Base-by-base conservation (phyloP, 1,140 invertebrate genomes). In the Platorchestia sp. region DNA sequence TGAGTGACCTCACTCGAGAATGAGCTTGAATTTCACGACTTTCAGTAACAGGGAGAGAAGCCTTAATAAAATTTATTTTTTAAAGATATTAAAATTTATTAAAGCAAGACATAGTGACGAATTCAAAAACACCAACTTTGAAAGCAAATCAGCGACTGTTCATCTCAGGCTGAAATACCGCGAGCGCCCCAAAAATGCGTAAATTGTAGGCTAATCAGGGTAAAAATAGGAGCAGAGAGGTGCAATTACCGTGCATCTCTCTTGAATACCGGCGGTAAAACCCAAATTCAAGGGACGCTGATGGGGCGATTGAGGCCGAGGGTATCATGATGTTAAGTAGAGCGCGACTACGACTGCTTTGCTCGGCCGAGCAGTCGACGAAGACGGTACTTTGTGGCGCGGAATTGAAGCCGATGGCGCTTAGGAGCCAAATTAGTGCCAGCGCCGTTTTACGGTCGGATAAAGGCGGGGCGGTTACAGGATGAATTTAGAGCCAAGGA, bases 401-500 rank as follows among this genome's bases (percentile, higher is more conserved):
- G 27, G 59, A 75, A 75, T 75, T 75, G 59, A 75, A 75, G 59
- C 59, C 27, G 59, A 75, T 75, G 59, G 59, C 59, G 59, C 59
- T 75, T 75, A 75, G 59, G 59, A 75, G 59, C 59, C 59, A 75
- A 75, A 75, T 75, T 75, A 75, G 59, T 75, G 59, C 59, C 59
- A 36, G 27, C 59, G 59, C 27, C 27, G 59, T 75, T 75, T 75
- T 75, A 75, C 59, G 59, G 59, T 1, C 59, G 59, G 59, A 75
- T 75, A 36, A 75, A 75, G 59, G 59, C 59, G 59, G 59, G 27
- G 59, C 59, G 10, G 59, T 75, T 75, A 19, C 59, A 75, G 1
- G 59, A 1, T 10, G 59, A 75, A 75, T 75, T 75, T 75, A 75
- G 27, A 75, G 59, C 59, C 59, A 75, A 75, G 59, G 59, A 75